Conservation (phyloP, 2,888 invertebrate genomes). For the Serripes groenlandicus region DNA sequence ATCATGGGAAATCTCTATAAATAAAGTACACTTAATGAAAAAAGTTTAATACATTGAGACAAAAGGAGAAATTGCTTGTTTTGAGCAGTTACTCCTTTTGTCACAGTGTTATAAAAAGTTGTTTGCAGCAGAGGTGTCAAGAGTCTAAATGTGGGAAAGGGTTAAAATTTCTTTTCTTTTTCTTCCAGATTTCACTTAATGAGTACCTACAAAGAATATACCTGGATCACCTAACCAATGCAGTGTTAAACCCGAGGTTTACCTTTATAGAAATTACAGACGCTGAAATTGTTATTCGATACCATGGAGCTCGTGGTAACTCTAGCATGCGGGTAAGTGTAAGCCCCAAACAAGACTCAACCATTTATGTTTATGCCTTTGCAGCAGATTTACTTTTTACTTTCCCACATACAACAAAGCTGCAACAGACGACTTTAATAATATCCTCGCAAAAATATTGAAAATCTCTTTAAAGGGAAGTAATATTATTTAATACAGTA, state of each 20-base stretch:
- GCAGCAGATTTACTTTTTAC: not conserved
- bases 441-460: too few relatives aligned
- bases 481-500: not conserved
- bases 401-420: not conserved
- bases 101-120: not conserved
- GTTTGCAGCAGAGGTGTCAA: too few relatives aligned
- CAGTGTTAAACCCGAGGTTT: constrained; percentile 44
- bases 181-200: constrained; percentile 71
- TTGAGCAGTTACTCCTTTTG: not conserved
- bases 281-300: constrained; percentile 75
- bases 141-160: too few relatives aligned
- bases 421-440: not conserved
- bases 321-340: too few relatives aligned
- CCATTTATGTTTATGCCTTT: not conserved
- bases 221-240: constrained; percentile 50
- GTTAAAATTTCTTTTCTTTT: not conserved
- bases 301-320: constrained; percentile 63
- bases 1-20: too few relatives aligned
- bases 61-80: not conserved
- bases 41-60: not conserved
- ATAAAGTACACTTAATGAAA: too few relatives aligned
- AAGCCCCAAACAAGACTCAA: not conserved
- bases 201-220: constrained; percentile 69
- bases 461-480: not conserved
- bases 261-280: constrained; percentile 75